Percentiles rank a stretch among this genome's conserved stretches.
phyloP scores from a whole-genome alignment of 2,113 vertebrate species.

The Todiramphus saurophagus region DNA sequence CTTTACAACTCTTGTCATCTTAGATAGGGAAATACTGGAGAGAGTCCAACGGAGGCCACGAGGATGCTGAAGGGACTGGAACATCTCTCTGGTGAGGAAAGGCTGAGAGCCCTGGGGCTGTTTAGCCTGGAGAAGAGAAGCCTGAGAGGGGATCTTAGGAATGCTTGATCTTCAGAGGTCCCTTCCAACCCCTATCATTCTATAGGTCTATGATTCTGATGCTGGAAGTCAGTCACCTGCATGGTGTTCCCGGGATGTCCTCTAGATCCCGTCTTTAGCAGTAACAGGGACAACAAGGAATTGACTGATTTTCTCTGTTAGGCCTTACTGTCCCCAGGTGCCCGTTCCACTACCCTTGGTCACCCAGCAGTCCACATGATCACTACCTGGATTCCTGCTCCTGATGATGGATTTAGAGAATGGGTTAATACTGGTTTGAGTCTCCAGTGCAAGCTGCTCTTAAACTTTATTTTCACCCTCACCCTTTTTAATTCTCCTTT shows the following conservation, averaged over 20 bases:
- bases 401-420: not conserved
- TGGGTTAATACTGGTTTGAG: not conserved
- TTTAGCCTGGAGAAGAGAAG: too few species aligned
- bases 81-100: too few species aligned
- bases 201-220: not conserved
- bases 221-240: not conserved
- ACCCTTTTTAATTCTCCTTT: not conserved
- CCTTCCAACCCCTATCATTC: too few species aligned
- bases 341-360: not conserved
- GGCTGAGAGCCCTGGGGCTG: too few species aligned
- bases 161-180: too few species aligned
- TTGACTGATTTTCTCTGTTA: not conserved
- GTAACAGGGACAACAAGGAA: not conserved
- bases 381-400: not conserved
- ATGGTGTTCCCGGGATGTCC: not conserved
- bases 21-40: too few species aligned
- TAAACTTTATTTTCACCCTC: not conserved
- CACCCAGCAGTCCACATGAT: not conserved
- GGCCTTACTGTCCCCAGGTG: not conserved
- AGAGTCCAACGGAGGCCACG: too few species aligned
- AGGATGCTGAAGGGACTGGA: too few species aligned
- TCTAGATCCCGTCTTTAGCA: not conserved
- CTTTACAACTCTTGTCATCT: not conserved
- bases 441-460: not conserved
- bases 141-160: too few species aligned